Evolutionary conservation across 1,140 invertebrate genomes (phyloP).

Genomic region (Holcopasites calliopsidis): DNA sequence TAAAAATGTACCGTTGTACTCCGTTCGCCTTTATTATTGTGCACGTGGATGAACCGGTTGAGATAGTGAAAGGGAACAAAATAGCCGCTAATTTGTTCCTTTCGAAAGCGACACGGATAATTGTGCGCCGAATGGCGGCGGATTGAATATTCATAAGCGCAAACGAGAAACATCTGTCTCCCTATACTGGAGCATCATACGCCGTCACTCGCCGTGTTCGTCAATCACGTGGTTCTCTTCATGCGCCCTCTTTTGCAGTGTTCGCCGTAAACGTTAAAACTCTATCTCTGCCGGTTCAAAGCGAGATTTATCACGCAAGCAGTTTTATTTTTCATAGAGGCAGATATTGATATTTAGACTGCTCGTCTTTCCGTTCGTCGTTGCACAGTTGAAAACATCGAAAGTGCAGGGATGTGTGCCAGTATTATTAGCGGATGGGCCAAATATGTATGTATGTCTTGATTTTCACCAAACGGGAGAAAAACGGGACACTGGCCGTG

Average conservation of each 20-base stretch:
- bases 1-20: slow-evolving; percentile 41
- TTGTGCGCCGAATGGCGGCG: slow-evolving; percentile 6
- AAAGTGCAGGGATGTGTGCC: neutral
- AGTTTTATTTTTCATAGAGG: neutral
- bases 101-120: slow-evolving; percentile 27
- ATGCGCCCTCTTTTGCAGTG: neutral
- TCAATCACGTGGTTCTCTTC: neutral
- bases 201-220: neutral
- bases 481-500: slow-evolving; percentile 41
- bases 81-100: slow-evolving; percentile 28
- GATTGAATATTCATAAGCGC: slow-evolving; percentile 26
- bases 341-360: neutral
- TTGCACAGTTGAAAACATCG: neutral
- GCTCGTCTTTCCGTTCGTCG: neutral
- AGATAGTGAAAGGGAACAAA: slow-evolving; percentile 58
- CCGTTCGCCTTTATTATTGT: slow-evolving; percentile 25
- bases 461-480: no score
- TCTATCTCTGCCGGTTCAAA: neutral
- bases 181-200: neutral
- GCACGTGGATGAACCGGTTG: slow-evolving; percentile 30
- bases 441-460: neutral
- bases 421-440: no score
- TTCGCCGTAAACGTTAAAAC: neutral
- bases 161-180: neutral
- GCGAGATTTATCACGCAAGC: neutral